A percentile compares a stretch with the other conserved stretches of the same genome.
Evolutionary conservation across 2,888 invertebrate genomes (phyloP).

Genomic region (Plebejus melissa): DNA sequence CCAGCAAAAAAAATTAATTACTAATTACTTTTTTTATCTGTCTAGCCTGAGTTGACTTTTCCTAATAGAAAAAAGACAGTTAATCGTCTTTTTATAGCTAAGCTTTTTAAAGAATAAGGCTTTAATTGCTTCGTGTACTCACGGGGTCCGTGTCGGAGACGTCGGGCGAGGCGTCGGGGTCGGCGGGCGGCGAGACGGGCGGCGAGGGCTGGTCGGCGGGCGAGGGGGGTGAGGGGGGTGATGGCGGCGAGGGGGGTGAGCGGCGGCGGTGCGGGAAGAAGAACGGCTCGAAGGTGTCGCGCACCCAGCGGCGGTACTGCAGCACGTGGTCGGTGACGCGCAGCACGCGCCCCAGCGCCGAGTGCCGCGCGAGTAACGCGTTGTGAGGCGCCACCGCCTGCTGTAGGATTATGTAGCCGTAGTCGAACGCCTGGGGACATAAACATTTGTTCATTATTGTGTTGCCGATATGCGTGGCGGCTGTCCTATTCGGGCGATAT

Average conservation of each 20-base stretch:
- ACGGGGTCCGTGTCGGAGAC: slow-evolving; percentile 49
- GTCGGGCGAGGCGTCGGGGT: slow-evolving; percentile 36
- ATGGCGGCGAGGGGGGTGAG: slow-evolving; percentile 49
- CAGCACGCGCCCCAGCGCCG: slow-evolving; percentile 93
- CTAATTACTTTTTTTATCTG: too few relatives aligned
- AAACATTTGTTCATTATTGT: too few relatives aligned
- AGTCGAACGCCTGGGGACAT: slow-evolving; percentile 91
- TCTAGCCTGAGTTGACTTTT: too few relatives aligned
- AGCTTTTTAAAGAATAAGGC: too few relatives aligned
- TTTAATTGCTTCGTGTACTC: slow-evolving; percentile 29
- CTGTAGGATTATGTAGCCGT: slow-evolving; percentile 92
- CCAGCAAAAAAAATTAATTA: too few relatives aligned
- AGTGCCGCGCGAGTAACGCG: slow-evolving; percentile 74
- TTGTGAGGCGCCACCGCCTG: slow-evolving; percentile 82
- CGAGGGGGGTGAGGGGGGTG: slow-evolving; percentile 59
- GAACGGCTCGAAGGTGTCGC: slow-evolving; percentile 66
- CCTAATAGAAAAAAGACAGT: too few relatives aligned
- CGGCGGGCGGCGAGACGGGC: slow-evolving; percentile 38
- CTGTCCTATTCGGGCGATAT: too few relatives aligned
- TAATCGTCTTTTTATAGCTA: too few relatives aligned
- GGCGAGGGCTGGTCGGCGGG: slow-evolving; percentile 26
- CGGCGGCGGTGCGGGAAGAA: slow-evolving; percentile 57
- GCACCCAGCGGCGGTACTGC: slow-evolving; percentile 78
- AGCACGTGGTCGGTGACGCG: slow-evolving; percentile 95
- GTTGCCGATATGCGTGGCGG: too few relatives aligned